Evolutionary conservation across 1,140 invertebrate genomes (phyloP), one percentile per base, ranked within the genome.

Genomic region (Nymphalis io): DNA sequence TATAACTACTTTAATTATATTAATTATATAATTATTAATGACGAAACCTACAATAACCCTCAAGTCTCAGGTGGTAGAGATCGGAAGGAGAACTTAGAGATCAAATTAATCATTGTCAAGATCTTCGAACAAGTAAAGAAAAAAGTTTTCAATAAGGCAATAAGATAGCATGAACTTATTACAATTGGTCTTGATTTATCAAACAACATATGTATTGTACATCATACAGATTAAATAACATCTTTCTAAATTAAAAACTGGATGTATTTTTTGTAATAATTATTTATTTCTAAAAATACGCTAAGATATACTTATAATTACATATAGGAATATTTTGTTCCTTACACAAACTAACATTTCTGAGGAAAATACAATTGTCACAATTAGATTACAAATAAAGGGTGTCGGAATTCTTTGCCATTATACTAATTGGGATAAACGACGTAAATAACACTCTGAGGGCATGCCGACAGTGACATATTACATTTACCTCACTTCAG

Each of bases 401-500:
- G 40, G 44, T 65, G 59, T 61, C 59, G 46, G 48, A 55, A 61
- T 44, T 13, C 39, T 23, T 44, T 46, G 21, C 38, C 18, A 53
- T 53, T 53, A 55, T 10, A 27, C 61, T 63, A 53, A 63, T 63
- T 53, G 61, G 61, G 33, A 63, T 63, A 63, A 53, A 48, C 44
- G 48, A 55, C 46, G 61, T 33, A 53, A 18, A 48, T 40, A 51
- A 38, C 61, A 63, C 61, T 40, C 61, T 21, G 48, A 61, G 21
- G 61, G 33, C 27, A 11, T 33, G 13, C 4, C n/a, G 27, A 38
- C 27, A 46, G 61, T 53, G 61, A 63, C 61, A 63, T 27, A 63
- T 63, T 61, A 63, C 15, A 63, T 63, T 63, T 55, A 27, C 51
- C 51, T 63, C 23, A 63, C 46, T 33, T 53, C 11, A 38, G 23